Evolutionary conservation across 2,113 vertebrate species (phyloP).

Genomic region (Chauna torquata): DNA sequence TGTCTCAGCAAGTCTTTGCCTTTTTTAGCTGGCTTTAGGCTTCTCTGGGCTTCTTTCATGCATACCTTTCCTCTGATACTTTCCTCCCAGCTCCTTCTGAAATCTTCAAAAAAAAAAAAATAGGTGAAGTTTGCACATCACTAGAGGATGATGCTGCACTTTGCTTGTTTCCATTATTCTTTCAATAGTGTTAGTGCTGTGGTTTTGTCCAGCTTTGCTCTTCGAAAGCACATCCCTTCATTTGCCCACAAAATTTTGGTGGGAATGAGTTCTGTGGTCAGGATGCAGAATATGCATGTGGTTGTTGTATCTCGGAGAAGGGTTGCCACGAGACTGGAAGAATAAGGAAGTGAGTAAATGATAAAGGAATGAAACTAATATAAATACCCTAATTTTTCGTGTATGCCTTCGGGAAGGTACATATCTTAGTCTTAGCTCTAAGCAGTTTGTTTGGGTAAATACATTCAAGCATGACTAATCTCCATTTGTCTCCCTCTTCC

Average conservation of each 20-base stretch:
- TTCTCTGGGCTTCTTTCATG: background rate
- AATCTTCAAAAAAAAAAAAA: background rate
- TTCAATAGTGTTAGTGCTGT: fast-evolving
- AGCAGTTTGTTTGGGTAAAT: conserved; percentile 23
- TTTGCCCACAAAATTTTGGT: background rate
- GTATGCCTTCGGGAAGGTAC: background rate
- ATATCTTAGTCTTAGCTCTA: background rate
- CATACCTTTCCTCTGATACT: background rate
- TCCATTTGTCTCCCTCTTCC: background rate
- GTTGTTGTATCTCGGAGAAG: background rate
- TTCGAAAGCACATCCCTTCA: background rate
- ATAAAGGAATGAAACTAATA: conserved; percentile 15
- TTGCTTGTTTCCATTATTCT: background rate
- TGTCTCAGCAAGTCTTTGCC: background rate
- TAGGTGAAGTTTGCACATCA: background rate
- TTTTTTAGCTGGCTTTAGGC: background rate
- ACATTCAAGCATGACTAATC: conserved; percentile 2
- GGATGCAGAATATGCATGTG: background rate
- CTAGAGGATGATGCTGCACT: background rate
- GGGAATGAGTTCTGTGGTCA: background rate
- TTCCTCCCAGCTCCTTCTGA: background rate
- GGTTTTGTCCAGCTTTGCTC: background rate
- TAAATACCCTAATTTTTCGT: background rate
- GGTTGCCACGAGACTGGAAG: background rate
- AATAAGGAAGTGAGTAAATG: background rate